A percentile compares a stretch with the other conserved stretches of the same genome.
These are phyloP conservation scores for Capitulum mitella DNA, from an alignment of 2,888 invertebrate genomes.

Conservation along the genomic window DNA sequence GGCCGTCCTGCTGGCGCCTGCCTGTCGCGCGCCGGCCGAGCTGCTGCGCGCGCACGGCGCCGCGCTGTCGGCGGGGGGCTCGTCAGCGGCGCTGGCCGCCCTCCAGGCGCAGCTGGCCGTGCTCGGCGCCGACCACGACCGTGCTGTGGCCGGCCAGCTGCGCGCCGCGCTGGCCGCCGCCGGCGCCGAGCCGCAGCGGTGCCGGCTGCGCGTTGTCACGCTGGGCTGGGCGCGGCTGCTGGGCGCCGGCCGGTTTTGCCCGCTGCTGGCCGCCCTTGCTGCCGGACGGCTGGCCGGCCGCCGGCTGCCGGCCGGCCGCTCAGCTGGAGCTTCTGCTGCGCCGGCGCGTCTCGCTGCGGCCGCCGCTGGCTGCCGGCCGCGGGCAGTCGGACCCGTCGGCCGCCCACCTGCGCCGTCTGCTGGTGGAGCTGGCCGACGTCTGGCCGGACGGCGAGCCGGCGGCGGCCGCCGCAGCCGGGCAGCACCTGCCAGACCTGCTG, in stretches of 20 bases:
- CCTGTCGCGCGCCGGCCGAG: not conserved
- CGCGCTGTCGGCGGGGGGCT: not conserved
- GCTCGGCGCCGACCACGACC: not conserved
- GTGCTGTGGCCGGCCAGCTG: conserved; percentile 1
- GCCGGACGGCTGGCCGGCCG: not conserved
- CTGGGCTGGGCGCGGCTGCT: not conserved
- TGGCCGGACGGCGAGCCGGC: not conserved
- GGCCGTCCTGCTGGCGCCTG: not conserved
- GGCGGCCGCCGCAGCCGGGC: not conserved
- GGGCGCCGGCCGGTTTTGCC: not conserved
- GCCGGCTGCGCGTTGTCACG: conserved; percentile 1
- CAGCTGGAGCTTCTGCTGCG: not conserved
- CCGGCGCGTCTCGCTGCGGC: not conserved
- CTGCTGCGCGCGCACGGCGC: not conserved
- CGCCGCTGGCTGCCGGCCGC: not conserved
- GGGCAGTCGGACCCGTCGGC: not conserved
- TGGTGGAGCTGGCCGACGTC: not conserved
- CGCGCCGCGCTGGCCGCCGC: not conserved
- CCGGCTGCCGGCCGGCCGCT: not conserved
- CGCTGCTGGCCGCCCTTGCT: not conserved
- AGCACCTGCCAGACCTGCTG: conserved; percentile 11
- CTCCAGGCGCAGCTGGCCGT: not conserved
- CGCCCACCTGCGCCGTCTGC: not conserved
- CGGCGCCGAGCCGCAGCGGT: not conserved
- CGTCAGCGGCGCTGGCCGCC: not conserved